phyloP scores from a whole-genome alignment of 1,140 invertebrate genomes.

The Theocolax elegans region DNA sequence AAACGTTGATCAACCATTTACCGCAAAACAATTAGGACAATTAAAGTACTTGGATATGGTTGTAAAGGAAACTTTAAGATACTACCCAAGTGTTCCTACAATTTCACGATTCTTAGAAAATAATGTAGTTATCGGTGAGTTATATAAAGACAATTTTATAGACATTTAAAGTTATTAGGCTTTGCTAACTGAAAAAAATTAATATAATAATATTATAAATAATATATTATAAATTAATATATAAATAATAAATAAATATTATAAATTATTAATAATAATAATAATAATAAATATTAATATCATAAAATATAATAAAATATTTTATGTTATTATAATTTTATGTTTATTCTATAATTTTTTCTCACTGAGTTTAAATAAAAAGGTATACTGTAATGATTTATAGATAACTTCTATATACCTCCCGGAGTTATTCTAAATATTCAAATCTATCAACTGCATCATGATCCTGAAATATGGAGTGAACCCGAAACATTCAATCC shows the following conservation, averaged over 20 bases:
- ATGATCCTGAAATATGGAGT: slow-evolving; percentile 68
- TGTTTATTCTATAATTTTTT: no score
- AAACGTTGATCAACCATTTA: slow-evolving; percentile 51
- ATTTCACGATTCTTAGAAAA: slow-evolving; percentile 68
- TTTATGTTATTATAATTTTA: no score
- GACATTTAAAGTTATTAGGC: no score
- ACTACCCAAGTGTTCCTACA: slow-evolving; percentile 75
- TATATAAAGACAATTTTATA: neutral
- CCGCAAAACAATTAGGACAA: slow-evolving; percentile 64
- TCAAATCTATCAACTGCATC: slow-evolving; percentile 72
- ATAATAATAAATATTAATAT: no score
- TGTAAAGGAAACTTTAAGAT: slow-evolving; percentile 72
- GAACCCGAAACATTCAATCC: slow-evolving; percentile 75
- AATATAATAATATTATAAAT: neutral
- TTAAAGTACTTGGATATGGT: slow-evolving; percentile 74
- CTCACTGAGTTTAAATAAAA: no score
- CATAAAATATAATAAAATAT: no score
- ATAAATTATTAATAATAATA: no score
- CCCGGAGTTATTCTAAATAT: slow-evolving; percentile 61
- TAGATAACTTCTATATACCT: slow-evolving; percentile 47
- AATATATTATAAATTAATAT: neutral
- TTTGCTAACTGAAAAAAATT: no score
- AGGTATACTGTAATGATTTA: slow-evolving; percentile 23
- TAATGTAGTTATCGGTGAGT: slow-evolving; percentile 70
- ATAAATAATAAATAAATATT: neutral